These are phyloP conservation scores for Atta colombica DNA, from an alignment of 1,140 invertebrate species.

Conservation along the genomic window DNA sequence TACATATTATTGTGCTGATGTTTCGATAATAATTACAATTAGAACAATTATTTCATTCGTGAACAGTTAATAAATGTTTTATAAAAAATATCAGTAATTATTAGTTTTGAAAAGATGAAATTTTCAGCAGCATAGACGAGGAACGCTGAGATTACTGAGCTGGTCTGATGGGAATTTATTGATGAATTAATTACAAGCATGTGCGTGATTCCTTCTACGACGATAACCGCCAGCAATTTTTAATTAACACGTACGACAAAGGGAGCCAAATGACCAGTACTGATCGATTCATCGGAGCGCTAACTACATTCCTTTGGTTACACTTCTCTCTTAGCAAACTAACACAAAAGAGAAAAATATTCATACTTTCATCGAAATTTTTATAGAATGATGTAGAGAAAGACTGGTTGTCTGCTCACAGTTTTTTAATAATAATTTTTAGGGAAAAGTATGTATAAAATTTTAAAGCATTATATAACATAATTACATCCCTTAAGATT, in stretches of 20 bases:
- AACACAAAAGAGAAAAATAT: slow-evolving; percentile 64
- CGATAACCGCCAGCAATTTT: slow-evolving; percentile 80
- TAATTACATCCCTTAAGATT: no score
- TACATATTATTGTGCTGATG: neutral
- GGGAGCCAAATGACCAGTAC: slow-evolving; percentile 73
- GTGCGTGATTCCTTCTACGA: slow-evolving; percentile 72
- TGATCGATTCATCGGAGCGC: slow-evolving; percentile 68
- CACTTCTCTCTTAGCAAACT: slow-evolving; percentile 66
- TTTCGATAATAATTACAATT: neutral
- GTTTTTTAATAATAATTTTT: no score
- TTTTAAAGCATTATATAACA: no score
- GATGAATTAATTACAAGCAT: slow-evolving; percentile 78
- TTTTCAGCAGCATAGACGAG: slow-evolving; percentile 42
- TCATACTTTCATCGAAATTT: neutral
- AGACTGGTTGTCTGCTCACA: no score
- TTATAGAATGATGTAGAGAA: neutral
- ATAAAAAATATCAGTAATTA: slow-evolving; percentile 41
- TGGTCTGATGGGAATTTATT: slow-evolving; percentile 73
- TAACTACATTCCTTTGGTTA: slow-evolving; percentile 71
- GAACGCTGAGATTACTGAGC: slow-evolving; percentile 58
- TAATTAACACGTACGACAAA: slow-evolving; percentile 79
- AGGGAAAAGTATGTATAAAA: no score
- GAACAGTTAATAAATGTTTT: neutral
- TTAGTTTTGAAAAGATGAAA: slow-evolving; percentile 56
- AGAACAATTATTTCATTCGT: neutral